phyloP scores from a whole-genome alignment of 2,888 invertebrate genomes.

The Leptinotarsa haldemani region DNA sequence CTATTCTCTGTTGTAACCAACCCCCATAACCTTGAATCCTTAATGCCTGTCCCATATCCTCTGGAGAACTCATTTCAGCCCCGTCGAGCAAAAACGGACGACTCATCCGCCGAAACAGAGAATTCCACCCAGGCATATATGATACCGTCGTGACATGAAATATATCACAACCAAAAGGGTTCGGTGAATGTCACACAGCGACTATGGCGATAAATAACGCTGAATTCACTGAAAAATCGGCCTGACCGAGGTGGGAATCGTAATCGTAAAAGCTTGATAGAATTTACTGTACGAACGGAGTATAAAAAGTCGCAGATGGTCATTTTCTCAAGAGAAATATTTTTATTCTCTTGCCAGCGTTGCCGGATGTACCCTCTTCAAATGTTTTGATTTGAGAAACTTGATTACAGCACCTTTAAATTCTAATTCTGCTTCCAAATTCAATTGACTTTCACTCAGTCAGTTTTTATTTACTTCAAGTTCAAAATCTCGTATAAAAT shows the following conservation, averaged over 20 bases:
- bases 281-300: conserved; percentile 2
- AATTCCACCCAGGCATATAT: neutral
- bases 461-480: no score
- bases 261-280: conserved; percentile 12
- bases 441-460: no score
- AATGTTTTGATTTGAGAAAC: no score
- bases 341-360: neutral
- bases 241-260: conserved; percentile 5
- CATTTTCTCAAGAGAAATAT: conserved; percentile 5
- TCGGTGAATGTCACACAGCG: neutral
- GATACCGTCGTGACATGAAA: neutral
- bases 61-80: no score
- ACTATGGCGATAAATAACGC: neutral
- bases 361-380: no score
- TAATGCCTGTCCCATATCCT: no score
- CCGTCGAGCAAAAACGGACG: neutral
- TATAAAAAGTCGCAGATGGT: conserved; percentile 11
- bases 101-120: neutral
- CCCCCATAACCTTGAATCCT: no score
- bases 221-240: conserved; percentile 1
- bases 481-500: no score
- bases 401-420: no score
- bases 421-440: no score
- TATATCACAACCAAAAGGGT: neutral
- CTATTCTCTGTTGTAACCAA: no score